These are phyloP conservation scores for Phyto melanocephala DNA, from an alignment of 2,888 invertebrate genomes.

Conservation along the genomic window DNA sequence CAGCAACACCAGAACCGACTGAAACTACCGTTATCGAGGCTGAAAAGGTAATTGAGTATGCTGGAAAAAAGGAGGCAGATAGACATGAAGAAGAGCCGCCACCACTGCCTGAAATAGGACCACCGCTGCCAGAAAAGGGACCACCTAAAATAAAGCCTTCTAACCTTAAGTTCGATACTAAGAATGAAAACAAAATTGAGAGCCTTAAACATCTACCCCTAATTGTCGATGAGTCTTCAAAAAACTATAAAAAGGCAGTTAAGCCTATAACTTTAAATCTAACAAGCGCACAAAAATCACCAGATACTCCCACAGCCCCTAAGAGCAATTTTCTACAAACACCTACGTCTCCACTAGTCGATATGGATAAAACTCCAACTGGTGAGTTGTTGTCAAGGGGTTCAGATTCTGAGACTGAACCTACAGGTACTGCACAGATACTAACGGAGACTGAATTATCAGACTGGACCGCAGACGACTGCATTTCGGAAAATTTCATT, in stretches of 20 bases:
- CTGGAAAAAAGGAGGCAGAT: slow-evolving; percentile 41
- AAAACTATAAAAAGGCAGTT: slow-evolving; percentile 70
- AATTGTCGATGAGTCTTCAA: slow-evolving; percentile 72
- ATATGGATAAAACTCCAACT: slow-evolving; percentile 78
- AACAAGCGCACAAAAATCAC: slow-evolving; percentile 66
- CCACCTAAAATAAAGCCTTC: slow-evolving; percentile 72
- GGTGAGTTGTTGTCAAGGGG: slow-evolving; percentile 75
- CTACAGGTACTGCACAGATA: slow-evolving; percentile 83
- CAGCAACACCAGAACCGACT: slow-evolving; percentile 74
- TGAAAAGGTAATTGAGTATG: slow-evolving; percentile 15
- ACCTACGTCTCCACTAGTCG: slow-evolving; percentile 66
- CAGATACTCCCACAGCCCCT: slow-evolving; percentile 37
- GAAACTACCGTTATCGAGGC: slow-evolving; percentile 74
- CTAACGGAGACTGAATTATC: slow-evolving; percentile 93
- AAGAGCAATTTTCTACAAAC: slow-evolving; percentile 38
- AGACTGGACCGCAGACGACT: slow-evolving; percentile 92
- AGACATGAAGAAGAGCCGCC: slow-evolving; percentile 64
- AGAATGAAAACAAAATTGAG: slow-evolving; percentile 79
- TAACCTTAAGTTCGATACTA: slow-evolving; percentile 76
- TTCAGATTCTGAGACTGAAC: slow-evolving; percentile 86
- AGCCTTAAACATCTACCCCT: slow-evolving; percentile 77
- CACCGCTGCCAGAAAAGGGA: slow-evolving; percentile 70
- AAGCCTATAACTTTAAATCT: slow-evolving; percentile 75
- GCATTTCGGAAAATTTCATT: slow-evolving; percentile 87
- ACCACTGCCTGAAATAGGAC: slow-evolving; percentile 67